Evolutionary conservation across 2,113 vertebrate species (phyloP), one percentile per base, ranked within the genome.

Genomic region (Rafetus swinhoei): DNA sequence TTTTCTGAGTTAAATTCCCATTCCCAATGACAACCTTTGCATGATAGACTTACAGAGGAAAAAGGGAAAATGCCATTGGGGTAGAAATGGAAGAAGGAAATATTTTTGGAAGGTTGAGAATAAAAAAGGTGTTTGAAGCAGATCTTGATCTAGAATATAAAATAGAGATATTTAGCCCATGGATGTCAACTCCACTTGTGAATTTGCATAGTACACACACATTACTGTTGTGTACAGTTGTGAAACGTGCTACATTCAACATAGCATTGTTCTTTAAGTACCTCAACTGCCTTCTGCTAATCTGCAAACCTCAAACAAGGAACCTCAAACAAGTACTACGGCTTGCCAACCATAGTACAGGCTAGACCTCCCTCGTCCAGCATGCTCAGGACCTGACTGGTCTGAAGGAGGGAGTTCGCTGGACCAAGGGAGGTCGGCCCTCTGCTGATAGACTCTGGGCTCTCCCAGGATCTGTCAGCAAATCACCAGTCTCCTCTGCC

Each of bases 1-100:
- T 97, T 83, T 92, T 93, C 85, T 88, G 59, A 97, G 88, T 93
- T 87, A 93, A 92, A 87, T 92, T 95, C 95, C 65, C 39, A 76
- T 25, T 45, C 72, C 39, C 39, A 76, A 12, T 22, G 21, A 76
- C 39, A 76, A 76, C 5, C 81, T 95, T 54, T 88, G 85, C 24
- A 62, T 65, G 55, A 93, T 91, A 96, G 90, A 83, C 91, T 82
- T 45, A 45, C 35, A 76, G 72, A 76, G 39, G 11, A 88, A 80
- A 97, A 95, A 65, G 94, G 89, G 91, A 50, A 93, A 92, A 95
- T 93, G 82, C 79, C 65, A 24, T 74, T 56, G 84, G 90, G 39
- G 84, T 86, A 88, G 74, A 91, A 96, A 94, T 1, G 0, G 87
- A n/a, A 93, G 74, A 87, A 59, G 83, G 45, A 62, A 96, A 72